Conservation (phyloP, 1,140 invertebrate genomes). For the Tetragonula clypearis region DNA sequence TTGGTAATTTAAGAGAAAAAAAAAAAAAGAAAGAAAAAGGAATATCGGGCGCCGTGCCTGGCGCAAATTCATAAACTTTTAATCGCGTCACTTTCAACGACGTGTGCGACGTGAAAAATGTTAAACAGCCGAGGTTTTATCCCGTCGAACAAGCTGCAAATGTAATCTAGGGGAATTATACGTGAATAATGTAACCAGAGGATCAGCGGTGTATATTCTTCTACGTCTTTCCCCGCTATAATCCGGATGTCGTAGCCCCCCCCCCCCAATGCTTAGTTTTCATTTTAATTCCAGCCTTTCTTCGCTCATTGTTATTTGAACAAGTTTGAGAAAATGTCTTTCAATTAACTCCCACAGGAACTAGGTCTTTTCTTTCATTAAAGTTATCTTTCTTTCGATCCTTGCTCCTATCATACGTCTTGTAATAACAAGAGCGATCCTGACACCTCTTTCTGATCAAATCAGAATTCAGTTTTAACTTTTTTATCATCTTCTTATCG, state of each 20-base stretch:
- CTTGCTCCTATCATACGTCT: too few species aligned
- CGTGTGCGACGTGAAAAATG: background rate
- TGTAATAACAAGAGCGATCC: too few species aligned
- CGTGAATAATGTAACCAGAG: slow-evolving; percentile 20
- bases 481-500: slow-evolving; percentile 11
- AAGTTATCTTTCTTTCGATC: too few species aligned
- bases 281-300: background rate
- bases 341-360: background rate
- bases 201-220: background rate
- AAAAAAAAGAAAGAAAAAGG: background rate
- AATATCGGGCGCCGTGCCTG: background rate
- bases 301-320: background rate
- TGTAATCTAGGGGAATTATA: slow-evolving; percentile 24
- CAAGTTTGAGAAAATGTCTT: background rate
- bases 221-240: background rate
- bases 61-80: background rate
- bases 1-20: too few species aligned
- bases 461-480: background rate
- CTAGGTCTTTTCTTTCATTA: background rate
- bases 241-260: background rate
- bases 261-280: background rate
- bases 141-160: background rate
- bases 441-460: background rate
- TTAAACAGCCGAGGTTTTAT: background rate
- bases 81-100: background rate